Conservation (phyloP, 2,113 vertebrate genomes). For the Pipra filicauda region DNA sequence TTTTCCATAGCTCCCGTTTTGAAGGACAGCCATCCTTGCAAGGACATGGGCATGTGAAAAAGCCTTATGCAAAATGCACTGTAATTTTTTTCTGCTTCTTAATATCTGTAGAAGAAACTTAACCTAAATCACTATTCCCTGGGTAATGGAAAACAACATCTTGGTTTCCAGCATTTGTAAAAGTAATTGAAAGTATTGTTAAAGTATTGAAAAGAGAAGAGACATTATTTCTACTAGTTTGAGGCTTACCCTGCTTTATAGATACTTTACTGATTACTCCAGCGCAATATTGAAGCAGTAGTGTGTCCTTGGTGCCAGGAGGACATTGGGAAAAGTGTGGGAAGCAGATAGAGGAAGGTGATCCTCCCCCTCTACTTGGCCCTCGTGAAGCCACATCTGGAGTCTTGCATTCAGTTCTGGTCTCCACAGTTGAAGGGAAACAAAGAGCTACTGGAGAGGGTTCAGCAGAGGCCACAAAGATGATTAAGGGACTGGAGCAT, state of each 20-base stretch:
- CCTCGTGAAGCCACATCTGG: neutral
- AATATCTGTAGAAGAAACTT: neutral
- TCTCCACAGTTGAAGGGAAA: neutral
- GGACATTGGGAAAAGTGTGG: neutral
- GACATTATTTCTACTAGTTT: neutral
- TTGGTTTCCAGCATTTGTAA: neutral
- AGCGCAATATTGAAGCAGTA: neutral
- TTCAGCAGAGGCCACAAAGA: neutral
- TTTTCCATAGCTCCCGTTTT: neutral
- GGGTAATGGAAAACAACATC: neutral
- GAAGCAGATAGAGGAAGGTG: neutral
- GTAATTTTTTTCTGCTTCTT: neutral
- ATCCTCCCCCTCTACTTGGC: accelerated
- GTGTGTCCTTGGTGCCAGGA: neutral
- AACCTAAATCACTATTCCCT: neutral
- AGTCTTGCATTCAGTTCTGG: neutral
- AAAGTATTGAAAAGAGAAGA: neutral
- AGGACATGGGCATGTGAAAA: neutral
- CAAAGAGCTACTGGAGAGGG: neutral
- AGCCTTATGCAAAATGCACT: neutral
- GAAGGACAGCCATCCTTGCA: neutral
- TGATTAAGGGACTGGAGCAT: neutral
- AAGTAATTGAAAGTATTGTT: neutral
- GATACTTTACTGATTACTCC: neutral
- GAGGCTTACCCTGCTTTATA: neutral